phyloP scores from a whole-genome alignment of 1,140 invertebrate genomes.

The Dendroctonus ponderosae region DNA sequence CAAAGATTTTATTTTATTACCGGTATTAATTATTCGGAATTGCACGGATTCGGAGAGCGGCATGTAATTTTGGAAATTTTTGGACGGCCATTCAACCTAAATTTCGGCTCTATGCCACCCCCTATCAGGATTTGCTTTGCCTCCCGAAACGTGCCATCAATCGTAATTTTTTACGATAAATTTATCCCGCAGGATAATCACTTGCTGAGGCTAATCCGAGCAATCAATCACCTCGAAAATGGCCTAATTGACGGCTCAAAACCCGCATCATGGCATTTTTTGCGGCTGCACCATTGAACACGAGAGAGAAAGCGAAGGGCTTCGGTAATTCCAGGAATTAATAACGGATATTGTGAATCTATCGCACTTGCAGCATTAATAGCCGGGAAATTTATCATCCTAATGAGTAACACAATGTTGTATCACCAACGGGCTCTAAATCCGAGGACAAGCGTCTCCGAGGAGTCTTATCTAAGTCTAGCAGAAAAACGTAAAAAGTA shows the following conservation, averaged over 20 bases:
- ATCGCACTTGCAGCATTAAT: too few relatives aligned
- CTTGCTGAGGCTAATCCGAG: slow-evolving; percentile 24
- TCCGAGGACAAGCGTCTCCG: too few relatives aligned
- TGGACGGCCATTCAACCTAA: too few relatives aligned
- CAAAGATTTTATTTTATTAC: too few relatives aligned
- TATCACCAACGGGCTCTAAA: too few relatives aligned
- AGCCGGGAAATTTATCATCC: neutral
- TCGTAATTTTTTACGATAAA: slow-evolving; percentile 32
- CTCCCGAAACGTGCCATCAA: slow-evolving; percentile 22
- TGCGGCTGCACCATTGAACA: slow-evolving; percentile 9
- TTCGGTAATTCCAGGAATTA: slow-evolving; percentile 2
- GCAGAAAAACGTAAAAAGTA: too few relatives aligned
- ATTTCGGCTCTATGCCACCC: too few relatives aligned
- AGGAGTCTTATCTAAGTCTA: too few relatives aligned
- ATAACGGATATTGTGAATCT: neutral
- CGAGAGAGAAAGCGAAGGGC: neutral
- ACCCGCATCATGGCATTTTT: slow-evolving; percentile 24
- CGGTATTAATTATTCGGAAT: too few relatives aligned
- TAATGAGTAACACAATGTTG: too few relatives aligned
- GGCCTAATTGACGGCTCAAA: slow-evolving; percentile 30
- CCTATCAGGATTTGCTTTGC: neutral
- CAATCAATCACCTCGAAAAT: slow-evolving; percentile 29
- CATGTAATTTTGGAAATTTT: too few relatives aligned
- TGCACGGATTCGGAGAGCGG: too few relatives aligned
- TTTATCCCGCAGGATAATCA: slow-evolving; percentile 31